phyloP scores from a whole-genome alignment of 2,888 invertebrate species.

The Endotricha flammealis region DNA sequence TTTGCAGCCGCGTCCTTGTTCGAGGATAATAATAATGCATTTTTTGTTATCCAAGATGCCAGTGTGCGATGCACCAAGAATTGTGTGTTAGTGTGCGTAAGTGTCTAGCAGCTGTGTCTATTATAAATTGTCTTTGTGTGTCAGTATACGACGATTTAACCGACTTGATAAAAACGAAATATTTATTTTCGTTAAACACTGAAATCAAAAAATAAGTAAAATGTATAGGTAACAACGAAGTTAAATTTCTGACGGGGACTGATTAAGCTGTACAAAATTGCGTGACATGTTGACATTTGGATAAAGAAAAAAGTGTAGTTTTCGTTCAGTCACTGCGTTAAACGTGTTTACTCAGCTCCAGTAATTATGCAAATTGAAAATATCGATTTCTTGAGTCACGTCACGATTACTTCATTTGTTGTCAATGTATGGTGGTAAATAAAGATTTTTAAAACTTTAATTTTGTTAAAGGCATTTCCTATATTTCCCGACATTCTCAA shows the following conservation, averaged over 20 bases:
- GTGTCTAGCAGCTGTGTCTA: constrained; percentile 72
- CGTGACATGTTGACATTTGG: constrained; percentile 60
- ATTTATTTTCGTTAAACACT: no score
- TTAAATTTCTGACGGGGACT: no score
- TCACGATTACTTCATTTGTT: constrained; percentile 44
- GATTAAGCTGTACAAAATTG: constrained; percentile 48
- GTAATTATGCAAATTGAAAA: constrained; percentile 52
- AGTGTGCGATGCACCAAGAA: constrained; percentile 62
- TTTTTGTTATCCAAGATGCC: constrained; percentile 67
- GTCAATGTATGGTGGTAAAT: no score
- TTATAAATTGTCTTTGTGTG: constrained; percentile 67
- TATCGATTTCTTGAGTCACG: constrained; percentile 46
- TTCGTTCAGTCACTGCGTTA: constrained; percentile 37
- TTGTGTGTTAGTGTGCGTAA: constrained; percentile 51
- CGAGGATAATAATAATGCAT: constrained; percentile 72
- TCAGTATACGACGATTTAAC: constrained; percentile 35
- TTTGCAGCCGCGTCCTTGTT: constrained; percentile 39
- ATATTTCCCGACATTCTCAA: no score
- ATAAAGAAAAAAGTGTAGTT: constrained; percentile 40
- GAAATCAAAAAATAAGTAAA: no score
- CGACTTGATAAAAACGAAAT: constrained; percentile 53
- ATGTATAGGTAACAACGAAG: no score
- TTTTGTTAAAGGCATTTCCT: no score
- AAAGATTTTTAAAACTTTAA: no score
- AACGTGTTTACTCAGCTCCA: constrained; percentile 47